These are phyloP conservation scores for Bucorvus abyssinicus DNA, from an alignment of 2,797 vertebrate species.

Conservation along the genomic window DNA sequence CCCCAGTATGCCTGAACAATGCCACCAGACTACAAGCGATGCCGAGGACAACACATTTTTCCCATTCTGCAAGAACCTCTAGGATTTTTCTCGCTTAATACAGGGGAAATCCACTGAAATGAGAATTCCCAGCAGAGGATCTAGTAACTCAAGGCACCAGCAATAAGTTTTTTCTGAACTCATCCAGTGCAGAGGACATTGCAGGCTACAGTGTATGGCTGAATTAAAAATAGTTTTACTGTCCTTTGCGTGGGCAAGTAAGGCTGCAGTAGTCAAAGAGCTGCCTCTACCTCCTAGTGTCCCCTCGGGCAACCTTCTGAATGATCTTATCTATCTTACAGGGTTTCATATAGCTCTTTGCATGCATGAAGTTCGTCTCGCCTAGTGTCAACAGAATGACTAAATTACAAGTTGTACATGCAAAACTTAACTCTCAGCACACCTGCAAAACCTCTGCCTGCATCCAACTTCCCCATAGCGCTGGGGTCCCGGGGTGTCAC, in stretches of 20 bases:
- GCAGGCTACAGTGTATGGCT: neutral
- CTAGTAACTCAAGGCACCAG: neutral
- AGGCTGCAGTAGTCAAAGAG: neutral
- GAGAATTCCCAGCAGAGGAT: neutral
- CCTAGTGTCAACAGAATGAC: neutral
- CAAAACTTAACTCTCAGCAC: neutral
- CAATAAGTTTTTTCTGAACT: neutral
- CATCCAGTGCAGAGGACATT: neutral
- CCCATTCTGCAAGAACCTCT: neutral
- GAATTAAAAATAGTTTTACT: neutral
- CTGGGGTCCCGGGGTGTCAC: neutral
- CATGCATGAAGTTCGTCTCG: neutral
- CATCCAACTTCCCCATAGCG: accelerated
- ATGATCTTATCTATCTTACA: neutral
- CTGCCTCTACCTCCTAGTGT: neutral
- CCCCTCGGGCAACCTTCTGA: neutral
- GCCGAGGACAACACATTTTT: neutral
- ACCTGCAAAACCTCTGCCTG: neutral
- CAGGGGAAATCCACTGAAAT: neutral
- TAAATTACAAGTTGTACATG: neutral
- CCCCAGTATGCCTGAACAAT: neutral
- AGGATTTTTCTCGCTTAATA: neutral
- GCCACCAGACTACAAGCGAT: neutral
- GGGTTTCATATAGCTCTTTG: neutral
- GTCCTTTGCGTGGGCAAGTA: neutral